These are phyloP conservation scores for Phyllotis vaccarum DNA, from an alignment of 2,797 vertebrate species.

Conservation along the genomic window DNA sequence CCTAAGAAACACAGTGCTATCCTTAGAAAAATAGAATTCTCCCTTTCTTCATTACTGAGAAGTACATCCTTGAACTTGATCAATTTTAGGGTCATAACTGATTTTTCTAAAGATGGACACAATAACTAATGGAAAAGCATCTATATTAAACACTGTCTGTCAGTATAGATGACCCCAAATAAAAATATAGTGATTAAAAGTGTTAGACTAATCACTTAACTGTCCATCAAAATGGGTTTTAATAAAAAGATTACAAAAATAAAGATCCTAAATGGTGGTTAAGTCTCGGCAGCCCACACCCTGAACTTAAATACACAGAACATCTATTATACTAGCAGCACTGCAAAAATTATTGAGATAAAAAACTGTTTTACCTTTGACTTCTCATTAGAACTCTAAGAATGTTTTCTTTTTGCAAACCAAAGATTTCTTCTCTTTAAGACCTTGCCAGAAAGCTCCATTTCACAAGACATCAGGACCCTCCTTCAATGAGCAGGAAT, in stretches of 20 bases:
- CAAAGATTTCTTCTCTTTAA: conserved; percentile 3
- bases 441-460: neutral
- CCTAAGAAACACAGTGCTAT: neutral
- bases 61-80: neutral
- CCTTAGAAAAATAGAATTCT: neutral
- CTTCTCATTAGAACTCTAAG: conserved; percentile 18
- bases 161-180: neutral
- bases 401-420: neutral
- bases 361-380: neutral
- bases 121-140: neutral
- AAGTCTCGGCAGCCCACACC: neutral
- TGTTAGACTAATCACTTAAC: neutral
- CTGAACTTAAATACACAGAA: neutral
- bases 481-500: neutral
- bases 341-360: neutral
- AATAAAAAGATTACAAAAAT: neutral
- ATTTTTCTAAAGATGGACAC: neutral
- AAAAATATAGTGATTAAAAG: neutral
- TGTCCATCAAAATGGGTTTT: neutral
- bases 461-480: neutral
- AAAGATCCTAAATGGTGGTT: neutral
- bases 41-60: conserved; percentile 1
- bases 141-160: neutral
- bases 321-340: neutral
- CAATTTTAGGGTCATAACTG: neutral